Conservation (phyloP, 2,797 vertebrate species). For the Phaenicophaeus curvirostris region DNA sequence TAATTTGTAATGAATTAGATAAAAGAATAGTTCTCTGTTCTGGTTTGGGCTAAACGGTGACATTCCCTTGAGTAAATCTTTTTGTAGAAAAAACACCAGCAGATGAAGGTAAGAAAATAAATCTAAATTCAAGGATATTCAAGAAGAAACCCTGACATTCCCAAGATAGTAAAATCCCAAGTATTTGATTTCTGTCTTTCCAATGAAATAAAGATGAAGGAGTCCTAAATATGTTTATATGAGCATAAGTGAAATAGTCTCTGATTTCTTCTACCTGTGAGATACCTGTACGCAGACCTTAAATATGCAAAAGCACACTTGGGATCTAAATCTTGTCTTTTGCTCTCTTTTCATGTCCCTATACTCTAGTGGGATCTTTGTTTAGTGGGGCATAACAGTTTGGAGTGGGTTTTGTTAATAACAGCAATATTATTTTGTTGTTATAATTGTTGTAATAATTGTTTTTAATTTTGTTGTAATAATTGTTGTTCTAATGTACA, state of each 20-base stretch:
- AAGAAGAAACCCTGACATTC: accelerated
- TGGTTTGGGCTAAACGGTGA: too few species aligned
- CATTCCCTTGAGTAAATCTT: neutral
- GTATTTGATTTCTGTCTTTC: neutral
- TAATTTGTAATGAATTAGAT: neutral
- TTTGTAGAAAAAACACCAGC: neutral
- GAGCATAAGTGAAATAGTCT: neutral
- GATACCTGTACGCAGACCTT: neutral
- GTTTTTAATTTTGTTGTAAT: too few species aligned
- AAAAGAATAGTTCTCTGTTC: neutral
- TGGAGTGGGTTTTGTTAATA: neutral
- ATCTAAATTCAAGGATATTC: neutral
- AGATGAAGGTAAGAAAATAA: neutral
- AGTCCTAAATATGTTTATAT: neutral
- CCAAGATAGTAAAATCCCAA: neutral
- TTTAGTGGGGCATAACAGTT: neutral
- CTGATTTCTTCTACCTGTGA: neutral
- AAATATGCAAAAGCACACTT: accelerated
- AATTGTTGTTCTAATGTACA: neutral
- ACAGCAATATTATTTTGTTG: neutral
- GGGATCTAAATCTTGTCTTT: neutral
- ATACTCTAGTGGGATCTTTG: neutral
- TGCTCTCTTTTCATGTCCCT: neutral
- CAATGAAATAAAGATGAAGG: neutral
- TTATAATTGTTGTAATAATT: neutral